Evolutionary conservation across 2,113 vertebrate genomes (phyloP).

Genomic region (Cardinalis cardinalis): DNA sequence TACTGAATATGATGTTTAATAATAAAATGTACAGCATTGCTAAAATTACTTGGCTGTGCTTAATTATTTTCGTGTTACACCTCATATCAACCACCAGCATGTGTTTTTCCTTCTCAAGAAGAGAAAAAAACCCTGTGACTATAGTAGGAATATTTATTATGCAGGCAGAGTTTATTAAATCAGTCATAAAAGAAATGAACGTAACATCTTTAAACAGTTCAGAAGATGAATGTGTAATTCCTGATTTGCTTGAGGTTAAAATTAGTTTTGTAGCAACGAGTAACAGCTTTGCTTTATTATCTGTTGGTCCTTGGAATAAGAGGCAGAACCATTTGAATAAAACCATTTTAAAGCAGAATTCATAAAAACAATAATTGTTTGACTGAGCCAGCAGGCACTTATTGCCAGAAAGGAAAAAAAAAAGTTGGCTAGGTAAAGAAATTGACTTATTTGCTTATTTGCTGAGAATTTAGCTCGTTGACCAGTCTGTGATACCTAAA

Average conservation of each 20-base stretch:
- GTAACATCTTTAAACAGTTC: constrained; percentile 48
- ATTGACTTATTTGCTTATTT: constrained; percentile 17
- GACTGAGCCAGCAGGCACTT: constrained; percentile 42
- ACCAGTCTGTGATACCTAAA: constrained; percentile 24
- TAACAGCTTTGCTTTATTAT: constrained; percentile 33
- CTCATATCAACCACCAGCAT: neutral
- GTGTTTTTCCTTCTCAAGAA: constrained; percentile 12
- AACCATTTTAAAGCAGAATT: constrained; percentile 60
- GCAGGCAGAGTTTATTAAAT: constrained; percentile 70
- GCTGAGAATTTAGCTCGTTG: neutral
- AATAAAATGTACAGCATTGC: constrained; percentile 58
- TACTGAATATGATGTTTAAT: constrained; percentile 59
- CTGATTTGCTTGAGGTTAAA: constrained; percentile 60
- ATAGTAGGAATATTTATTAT: constrained; percentile 53
- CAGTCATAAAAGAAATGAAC: constrained; percentile 52
- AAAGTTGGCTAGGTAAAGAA: constrained; percentile 54
- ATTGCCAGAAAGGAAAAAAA: neutral
- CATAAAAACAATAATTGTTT: constrained; percentile 53
- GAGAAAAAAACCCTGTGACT: constrained; percentile 27
- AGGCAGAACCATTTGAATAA: constrained; percentile 40
- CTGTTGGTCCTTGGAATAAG: constrained; percentile 43
- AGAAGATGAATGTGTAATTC: constrained; percentile 39
- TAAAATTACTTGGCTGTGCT: constrained; percentile 33
- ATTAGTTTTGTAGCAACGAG: constrained; percentile 52
- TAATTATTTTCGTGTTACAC: constrained; percentile 47